Base-by-base conservation (phyloP, 1,140 invertebrate genomes). In the Macrostomum lignano region DNA sequence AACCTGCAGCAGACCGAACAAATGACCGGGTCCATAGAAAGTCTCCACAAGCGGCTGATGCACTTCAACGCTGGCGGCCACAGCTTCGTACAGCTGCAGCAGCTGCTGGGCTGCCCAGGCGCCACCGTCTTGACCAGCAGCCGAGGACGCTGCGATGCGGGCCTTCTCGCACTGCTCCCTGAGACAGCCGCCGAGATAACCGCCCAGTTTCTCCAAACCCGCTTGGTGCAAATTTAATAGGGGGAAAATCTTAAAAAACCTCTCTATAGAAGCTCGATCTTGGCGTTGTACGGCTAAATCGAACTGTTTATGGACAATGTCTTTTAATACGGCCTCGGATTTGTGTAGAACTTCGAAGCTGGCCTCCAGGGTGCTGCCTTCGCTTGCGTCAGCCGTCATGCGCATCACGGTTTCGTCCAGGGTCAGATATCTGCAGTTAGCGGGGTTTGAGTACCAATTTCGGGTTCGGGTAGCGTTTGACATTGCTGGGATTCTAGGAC, bases 181-280 rank as follows among this genome's bases (percentile, higher is more conserved):
- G n/a, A n/a, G n/a, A n/a, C n/a, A n/a, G n/a, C n/a, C n/a, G n/a
- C n/a, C n/a, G 2, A 96, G 63, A 55, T 86, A 93, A 14, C 66
- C 65, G n/a, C 78, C 75, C 51, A 91, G 88, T 46, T 81, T 72
- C 37, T 70, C 68, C 2, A 96, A 63, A 0, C 88, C 88, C 46
- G 79, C 75, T 25, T 74, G 67, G 39, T 91, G 74, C 57, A 81
- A 72, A 25, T 77, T 78, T 3, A 96, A 61, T 15, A 94, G 62
- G 2, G 88, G 88, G 58, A 94, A 96, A 45, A 96, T 72, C 59
- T 94, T 96, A 49, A 96, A 96, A 54, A 93, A 84, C 39, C 84
- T 55, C 48, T 94, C 84, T 11, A 93, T 73, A 2, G 76, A 76
- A 3, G 74, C 74, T 14, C 53, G 63, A 60, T 96, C 84, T 47